Base-by-base conservation (phyloP, 2,113 vertebrate species). In the Marmota flaviventris region DNA sequence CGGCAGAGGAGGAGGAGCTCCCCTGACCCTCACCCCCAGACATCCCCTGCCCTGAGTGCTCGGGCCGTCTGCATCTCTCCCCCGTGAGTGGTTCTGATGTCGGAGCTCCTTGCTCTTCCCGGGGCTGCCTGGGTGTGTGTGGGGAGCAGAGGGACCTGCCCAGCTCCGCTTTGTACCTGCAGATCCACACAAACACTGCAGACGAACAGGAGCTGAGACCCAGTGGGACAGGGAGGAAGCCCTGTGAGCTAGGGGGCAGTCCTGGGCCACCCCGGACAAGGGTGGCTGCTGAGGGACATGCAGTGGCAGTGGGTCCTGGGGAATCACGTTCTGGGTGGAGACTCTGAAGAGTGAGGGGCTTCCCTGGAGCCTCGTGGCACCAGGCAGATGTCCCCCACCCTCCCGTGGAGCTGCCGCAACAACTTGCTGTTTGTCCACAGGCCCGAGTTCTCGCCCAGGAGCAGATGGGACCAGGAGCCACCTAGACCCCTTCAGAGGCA, bases 21-120 rank as follows among this genome's bases (percentile, higher is more conserved):
- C 70, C 65, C 69, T 12, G 58, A 24, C 7, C 24, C 45, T 20
- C 24, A 8, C 42, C 48, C 17, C 51, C 0, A 8, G 48, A 17
- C 22, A 8, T n/a, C 39, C 58, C 34, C 9, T 22, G 24, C 65
- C 48, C 5, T 1, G 81, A 37, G 9, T 42, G 17, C 34, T 13
- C 4, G 65, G 2, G n/a, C 6, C 42, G 24, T 24, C 51, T 42
- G 87, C 12, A 1, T 29, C 70, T 73, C 22, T 2, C 56, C 14
- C 4, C 18, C 17, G 4, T 32, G 34, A 17, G 4, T 12, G 29
- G 8, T 29, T n/a, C 48, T 48, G 42, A 1, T n/a, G 48, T 5
- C 1, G 2, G 1, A 0, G 2, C 61, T 4, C 39, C 34, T 0
- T 0, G 16, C 24, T 5, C 32, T 14, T 3, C 61, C 8, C 0